phyloP scores from a whole-genome alignment of 2,888 invertebrate species.

The Zygothrica quintamaculata region DNA sequence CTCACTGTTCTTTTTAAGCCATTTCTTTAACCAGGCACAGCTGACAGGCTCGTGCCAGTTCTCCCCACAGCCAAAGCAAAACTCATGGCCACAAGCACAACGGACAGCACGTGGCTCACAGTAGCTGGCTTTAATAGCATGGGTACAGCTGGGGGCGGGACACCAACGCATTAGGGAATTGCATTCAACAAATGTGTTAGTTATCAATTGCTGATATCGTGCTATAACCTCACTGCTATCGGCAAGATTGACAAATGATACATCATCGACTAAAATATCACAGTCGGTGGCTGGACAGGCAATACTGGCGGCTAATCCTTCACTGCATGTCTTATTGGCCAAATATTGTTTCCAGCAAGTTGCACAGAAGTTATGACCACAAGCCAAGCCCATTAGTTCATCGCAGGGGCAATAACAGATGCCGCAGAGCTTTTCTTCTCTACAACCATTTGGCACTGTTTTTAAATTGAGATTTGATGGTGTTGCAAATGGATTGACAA shows the following conservation, averaged over 20 bases:
- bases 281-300: constrained; percentile 98
- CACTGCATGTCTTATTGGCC: constrained; percentile 98
- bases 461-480: constrained; percentile 86
- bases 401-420: constrained; percentile 94
- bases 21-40: constrained; percentile 95
- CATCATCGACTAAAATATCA: constrained; percentile 98
- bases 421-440: constrained; percentile 92
- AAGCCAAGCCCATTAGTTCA: constrained; percentile 97
- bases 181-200: constrained; percentile 99
- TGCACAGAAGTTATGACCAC: constrained; percentile 97
- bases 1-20: constrained; percentile 99
- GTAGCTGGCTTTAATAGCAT: constrained; percentile 95
- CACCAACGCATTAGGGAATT: constrained; percentile 98
- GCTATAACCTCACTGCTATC: constrained; percentile 93
- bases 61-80: constrained; percentile 98
- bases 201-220: constrained; percentile 98
- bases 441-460: constrained; percentile 3
- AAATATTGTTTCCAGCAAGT: constrained; percentile 98
- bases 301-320: constrained; percentile 97
- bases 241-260: constrained; percentile 95
- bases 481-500: constrained; percentile 95
- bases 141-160: constrained; percentile 98
- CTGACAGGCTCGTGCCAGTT: constrained; percentile 99
- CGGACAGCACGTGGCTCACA: constrained; percentile 95
- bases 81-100: constrained; percentile 95